Evolutionary conservation across 2,888 invertebrate genomes (phyloP).

Genomic region (Lithophane semibrunnea): DNA sequence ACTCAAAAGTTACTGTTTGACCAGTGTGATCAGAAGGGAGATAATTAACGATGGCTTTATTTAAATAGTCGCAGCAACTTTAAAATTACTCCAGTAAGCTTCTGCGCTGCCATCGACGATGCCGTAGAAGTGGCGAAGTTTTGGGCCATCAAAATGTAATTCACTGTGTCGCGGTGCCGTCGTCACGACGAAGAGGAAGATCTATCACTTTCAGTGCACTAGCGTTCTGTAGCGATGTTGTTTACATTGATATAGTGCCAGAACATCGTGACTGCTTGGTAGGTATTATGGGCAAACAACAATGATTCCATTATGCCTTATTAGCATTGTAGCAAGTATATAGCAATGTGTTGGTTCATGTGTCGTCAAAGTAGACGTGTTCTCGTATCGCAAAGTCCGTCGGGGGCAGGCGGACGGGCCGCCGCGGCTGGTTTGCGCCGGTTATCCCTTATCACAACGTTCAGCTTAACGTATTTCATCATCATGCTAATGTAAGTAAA

Average conservation of each 20-base stretch:
- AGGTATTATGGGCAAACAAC: background rate
- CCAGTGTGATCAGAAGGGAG: too few relatives aligned
- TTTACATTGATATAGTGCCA: background rate
- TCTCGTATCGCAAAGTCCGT: conserved; percentile 71
- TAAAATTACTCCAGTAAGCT: too few relatives aligned
- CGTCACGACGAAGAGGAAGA: background rate
- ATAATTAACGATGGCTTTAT: too few relatives aligned
- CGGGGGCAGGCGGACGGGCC: conserved; percentile 76
- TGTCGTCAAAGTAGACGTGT: conserved; percentile 64
- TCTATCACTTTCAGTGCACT: background rate
- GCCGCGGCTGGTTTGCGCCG: conserved; percentile 73
- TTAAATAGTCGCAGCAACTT: too few relatives aligned
- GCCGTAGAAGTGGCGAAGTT: background rate
- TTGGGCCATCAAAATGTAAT: background rate
- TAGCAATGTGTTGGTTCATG: conserved; percentile 46
- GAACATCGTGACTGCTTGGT: background rate
- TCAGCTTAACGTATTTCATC: conserved; percentile 75
- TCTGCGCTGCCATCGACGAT: background rate
- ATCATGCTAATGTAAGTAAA: conserved; percentile 62
- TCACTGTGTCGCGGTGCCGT: background rate
- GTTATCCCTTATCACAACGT: conserved; percentile 71
- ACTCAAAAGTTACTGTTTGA: too few relatives aligned
- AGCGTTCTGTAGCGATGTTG: background rate
- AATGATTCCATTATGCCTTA: conserved; percentile 11
- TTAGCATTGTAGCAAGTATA: conserved; percentile 17